phyloP scores from a whole-genome alignment of 2,113 vertebrate genomes.

The Aplodontia rufa region DNA sequence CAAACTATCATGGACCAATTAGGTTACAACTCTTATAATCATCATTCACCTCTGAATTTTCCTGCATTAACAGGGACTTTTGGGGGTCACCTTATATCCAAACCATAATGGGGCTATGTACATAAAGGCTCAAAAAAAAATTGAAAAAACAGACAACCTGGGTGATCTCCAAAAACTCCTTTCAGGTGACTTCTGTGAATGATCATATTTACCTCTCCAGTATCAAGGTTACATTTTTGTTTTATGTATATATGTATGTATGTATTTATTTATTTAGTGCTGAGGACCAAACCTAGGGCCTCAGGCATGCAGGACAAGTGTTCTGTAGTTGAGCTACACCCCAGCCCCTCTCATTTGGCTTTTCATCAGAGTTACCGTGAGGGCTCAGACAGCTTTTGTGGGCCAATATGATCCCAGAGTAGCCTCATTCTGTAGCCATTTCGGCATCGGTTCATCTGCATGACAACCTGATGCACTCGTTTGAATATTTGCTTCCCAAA shows the following conservation, averaged over 20 bases:
- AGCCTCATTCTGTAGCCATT: background rate
- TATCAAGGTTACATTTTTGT: background rate
- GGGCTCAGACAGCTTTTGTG: background rate
- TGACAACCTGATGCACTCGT: background rate
- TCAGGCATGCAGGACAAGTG: background rate
- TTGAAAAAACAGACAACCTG: background rate
- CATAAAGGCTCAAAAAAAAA: background rate
- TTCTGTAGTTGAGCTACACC: background rate
- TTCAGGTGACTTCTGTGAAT: background rate
- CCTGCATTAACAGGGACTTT: too few relatives aligned
- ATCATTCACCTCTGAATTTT: too few relatives aligned
- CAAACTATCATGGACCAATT: too few relatives aligned
- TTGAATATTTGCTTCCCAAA: slow-evolving; percentile 16
- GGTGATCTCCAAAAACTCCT: background rate
- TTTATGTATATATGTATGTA: background rate
- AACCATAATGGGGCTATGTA: background rate
- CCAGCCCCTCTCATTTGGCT: background rate
- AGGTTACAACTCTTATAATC: too few relatives aligned
- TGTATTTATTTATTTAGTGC: background rate
- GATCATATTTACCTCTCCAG: background rate
- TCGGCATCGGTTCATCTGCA: background rate
- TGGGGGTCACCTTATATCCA: too few relatives aligned
- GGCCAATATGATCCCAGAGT: background rate
- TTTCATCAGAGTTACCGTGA: background rate
- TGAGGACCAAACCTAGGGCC: background rate